phyloP scores from a whole-genome alignment of 2,888 invertebrate species.

The Drosophila fulvimacula region DNA sequence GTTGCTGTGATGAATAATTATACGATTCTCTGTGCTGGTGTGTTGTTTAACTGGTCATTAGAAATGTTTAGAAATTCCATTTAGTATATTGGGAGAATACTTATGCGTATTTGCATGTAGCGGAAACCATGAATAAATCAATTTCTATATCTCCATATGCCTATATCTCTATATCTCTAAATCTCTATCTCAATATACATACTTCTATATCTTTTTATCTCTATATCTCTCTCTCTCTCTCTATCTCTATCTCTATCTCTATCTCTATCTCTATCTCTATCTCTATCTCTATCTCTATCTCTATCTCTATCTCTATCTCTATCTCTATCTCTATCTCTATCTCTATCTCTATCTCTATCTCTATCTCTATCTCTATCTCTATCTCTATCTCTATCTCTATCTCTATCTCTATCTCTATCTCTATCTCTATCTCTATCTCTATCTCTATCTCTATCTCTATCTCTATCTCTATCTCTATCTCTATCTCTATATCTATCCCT shows the following conservation, averaged over 20 bases:
- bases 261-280: background rate
- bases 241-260: background rate
- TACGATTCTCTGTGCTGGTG: conserved; percentile 35
- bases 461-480: background rate
- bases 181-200: background rate
- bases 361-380: background rate
- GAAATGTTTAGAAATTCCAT: conserved; percentile 28
- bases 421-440: background rate
- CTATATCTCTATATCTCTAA: background rate
- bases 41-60: conserved; percentile 32
- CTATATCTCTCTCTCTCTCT: background rate
- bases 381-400: background rate
- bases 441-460: background rate
- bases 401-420: background rate
- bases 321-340: background rate
- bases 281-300: background rate
- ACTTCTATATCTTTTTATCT: background rate
- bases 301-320: background rate
- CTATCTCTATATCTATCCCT: background rate
- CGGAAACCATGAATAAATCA: too few relatives aligned
- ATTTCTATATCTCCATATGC: too few relatives aligned
- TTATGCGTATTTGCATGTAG: too few relatives aligned
- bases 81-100: background rate
- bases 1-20: conserved; percentile 62
- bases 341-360: background rate